Percentiles rank a stretch among this genome's conserved stretches.
These are phyloP conservation scores for Vanacampus margaritifer DNA, from an alignment of 2,113 vertebrate species.

Conservation along the genomic window DNA sequence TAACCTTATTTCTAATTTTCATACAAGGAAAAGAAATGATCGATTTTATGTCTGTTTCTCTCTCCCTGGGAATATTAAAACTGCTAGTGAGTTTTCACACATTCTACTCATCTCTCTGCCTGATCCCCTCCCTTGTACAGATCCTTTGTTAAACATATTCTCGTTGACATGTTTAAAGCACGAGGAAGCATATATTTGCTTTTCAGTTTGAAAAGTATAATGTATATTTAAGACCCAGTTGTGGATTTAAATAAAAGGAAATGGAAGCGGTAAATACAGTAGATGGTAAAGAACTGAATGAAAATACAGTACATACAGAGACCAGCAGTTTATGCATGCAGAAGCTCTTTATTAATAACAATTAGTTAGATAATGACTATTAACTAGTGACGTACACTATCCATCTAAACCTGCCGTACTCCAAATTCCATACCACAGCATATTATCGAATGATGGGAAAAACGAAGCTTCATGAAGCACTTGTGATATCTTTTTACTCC, in stretches of 20 bases:
- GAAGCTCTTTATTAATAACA: too few species aligned
- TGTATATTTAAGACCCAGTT: background rate
- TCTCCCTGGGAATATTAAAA: slow-evolving; percentile 68
- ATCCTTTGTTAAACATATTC: background rate
- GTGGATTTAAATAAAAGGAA: background rate
- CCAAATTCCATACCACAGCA: too few species aligned
- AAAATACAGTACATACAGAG: too few species aligned
- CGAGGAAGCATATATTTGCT: background rate
- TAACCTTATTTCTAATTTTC: slow-evolving; percentile 50
- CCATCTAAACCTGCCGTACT: too few species aligned
- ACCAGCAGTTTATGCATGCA: too few species aligned
- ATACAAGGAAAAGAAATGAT: slow-evolving; percentile 66
- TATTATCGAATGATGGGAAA: too few species aligned
- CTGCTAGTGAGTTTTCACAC: slow-evolving; percentile 59
- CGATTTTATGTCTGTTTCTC: slow-evolving; percentile 70
- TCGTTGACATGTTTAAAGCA: background rate
- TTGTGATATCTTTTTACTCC: too few species aligned
- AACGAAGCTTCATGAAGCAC: too few species aligned
- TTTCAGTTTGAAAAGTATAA: background rate
- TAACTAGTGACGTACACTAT: too few species aligned
- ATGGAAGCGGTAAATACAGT: too few species aligned
- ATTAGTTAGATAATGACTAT: too few species aligned
- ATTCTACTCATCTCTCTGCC: slow-evolving; percentile 1
- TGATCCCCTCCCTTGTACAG: background rate
- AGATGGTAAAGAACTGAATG: too few species aligned